These are phyloP conservation scores for Pachyramphus minor DNA, from an alignment of 2,113 vertebrate genomes.

Conservation along the genomic window DNA sequence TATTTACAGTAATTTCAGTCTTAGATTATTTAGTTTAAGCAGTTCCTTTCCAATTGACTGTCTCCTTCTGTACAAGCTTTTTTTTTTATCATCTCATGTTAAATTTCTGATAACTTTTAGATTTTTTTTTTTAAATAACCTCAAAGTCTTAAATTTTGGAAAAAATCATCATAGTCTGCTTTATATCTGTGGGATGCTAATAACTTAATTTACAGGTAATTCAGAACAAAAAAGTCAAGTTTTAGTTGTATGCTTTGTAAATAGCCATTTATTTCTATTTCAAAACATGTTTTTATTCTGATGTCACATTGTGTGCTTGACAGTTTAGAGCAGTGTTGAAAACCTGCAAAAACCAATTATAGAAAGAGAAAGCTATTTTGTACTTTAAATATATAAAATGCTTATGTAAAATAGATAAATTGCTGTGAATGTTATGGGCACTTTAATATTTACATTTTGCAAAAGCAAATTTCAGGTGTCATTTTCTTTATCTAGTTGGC, in stretches of 20 bases:
- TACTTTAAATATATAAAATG: background rate
- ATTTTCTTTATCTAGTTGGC: slow-evolving; percentile 1
- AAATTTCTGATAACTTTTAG: background rate
- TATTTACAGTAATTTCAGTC: background rate
- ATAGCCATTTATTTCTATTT: background rate
- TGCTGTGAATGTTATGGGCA: background rate
- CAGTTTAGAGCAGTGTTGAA: background rate
- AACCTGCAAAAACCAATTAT: background rate
- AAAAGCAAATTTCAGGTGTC: slow-evolving; percentile 18
- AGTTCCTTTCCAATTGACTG: background rate
- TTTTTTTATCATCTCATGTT: background rate
- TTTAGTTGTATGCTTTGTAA: background rate
- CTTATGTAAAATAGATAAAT: background rate
- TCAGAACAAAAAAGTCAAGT: background rate
- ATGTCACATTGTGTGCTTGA: background rate
- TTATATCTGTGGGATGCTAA: background rate
- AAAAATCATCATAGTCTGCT: background rate
- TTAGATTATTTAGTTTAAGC: background rate
- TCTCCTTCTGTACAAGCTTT: background rate
- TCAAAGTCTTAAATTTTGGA: background rate
- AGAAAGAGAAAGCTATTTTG: background rate
- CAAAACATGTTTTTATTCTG: background rate
- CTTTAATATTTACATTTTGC: background rate
- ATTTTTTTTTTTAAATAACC: background rate
- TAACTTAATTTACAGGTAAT: background rate